Conservation (phyloP, 2,113 vertebrate species). For the Petrocephalus microphthalmus region DNA sequence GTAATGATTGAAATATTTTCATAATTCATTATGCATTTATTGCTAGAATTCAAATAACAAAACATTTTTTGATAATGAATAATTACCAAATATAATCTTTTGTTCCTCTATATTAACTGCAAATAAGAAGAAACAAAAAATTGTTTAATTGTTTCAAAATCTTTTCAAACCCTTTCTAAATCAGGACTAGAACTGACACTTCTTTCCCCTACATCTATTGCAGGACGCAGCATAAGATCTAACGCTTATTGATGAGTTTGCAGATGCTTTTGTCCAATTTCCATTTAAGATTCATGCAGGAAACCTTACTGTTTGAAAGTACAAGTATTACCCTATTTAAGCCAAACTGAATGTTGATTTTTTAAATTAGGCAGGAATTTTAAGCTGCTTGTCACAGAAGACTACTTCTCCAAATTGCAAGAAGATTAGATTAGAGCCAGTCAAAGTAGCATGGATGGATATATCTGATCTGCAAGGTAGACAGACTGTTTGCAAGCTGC, state of each 20-base stretch:
- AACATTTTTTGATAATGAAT: not conserved
- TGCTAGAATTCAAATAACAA: not conserved
- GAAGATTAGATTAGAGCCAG: constrained; percentile 2
- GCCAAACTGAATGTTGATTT: not conserved
- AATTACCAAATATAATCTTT: not conserved
- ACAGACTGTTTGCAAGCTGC: not conserved
- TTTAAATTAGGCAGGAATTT: constrained; percentile 4
- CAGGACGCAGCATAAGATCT: not conserved
- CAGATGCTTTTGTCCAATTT: not conserved
- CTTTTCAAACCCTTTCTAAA: not conserved
- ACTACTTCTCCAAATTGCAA: constrained; percentile 8
- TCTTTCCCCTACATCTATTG: not conserved
- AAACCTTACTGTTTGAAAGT: not conserved
- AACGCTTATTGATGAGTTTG: not conserved
- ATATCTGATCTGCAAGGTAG: constrained; percentile 10
- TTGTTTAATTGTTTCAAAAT: not conserved
- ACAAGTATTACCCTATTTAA: not conserved
- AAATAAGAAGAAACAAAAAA: not conserved
- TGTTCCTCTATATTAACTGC: not conserved
- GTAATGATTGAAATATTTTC: not conserved
- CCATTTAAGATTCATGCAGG: not conserved
- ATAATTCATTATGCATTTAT: not conserved
- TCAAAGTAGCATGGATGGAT: not conserved
- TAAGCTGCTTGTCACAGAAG: constrained; percentile 9
- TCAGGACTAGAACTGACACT: not conserved